Percentiles rank a stretch among this genome's conserved stretches.
Evolutionary conservation across 2,797 vertebrate genomes (phyloP).

Genomic region (Paguma larvata): DNA sequence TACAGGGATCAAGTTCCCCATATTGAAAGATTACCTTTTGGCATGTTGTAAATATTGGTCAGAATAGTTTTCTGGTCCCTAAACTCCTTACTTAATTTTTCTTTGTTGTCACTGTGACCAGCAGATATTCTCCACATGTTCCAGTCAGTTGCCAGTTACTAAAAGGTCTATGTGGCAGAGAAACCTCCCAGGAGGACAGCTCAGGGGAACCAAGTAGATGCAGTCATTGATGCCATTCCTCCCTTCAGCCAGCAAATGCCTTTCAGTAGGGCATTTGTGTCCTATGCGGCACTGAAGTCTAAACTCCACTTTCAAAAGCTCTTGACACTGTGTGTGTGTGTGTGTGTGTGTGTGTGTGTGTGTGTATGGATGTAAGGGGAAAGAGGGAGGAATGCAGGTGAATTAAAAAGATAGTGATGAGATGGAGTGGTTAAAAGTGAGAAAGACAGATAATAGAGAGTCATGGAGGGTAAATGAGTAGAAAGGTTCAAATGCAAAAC

Average conservation of each 20-base stretch:
- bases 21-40: conserved; percentile 1
- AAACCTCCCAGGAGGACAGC: background rate
- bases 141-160: background rate
- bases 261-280: background rate
- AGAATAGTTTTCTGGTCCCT: background rate
- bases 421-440: background rate
- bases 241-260: background rate
- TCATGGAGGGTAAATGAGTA: background rate
- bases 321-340: background rate
- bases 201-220: background rate
- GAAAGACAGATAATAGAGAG: background rate
- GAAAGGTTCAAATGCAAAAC: background rate
- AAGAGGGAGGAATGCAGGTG: background rate
- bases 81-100: background rate
- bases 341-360: background rate
- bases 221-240: background rate
- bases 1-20: background rate
- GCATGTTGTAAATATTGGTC: background rate
- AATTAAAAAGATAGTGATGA: background rate
- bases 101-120: background rate
- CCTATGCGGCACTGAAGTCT: background rate
- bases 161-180: background rate
- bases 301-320: background rate
- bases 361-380: background rate
- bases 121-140: background rate